Percentiles rank a stretch among this genome's conserved stretches.
Evolutionary conservation across 2,113 vertebrate genomes (phyloP).

Genomic region (Nesoenas mayeri): DNA sequence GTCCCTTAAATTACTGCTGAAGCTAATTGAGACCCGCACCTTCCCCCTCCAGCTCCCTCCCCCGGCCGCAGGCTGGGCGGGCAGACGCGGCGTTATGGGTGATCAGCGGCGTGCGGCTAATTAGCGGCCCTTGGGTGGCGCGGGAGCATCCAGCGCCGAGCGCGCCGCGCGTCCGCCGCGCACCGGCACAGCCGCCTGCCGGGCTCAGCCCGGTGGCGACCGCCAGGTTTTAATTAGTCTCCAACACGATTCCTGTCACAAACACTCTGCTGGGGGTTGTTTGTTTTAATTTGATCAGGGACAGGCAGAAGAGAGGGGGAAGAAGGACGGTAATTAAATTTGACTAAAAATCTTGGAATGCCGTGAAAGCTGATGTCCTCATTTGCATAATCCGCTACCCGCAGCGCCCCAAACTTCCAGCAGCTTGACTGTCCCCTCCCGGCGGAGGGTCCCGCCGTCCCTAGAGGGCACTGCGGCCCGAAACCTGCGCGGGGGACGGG

Average conservation of each 20-base stretch:
- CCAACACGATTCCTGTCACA: conserved; percentile 34
- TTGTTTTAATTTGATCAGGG: conserved; percentile 66
- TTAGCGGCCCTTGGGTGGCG: neutral
- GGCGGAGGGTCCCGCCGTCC: neutral
- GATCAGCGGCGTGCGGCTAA: neutral
- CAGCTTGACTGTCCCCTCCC: too few species aligned
- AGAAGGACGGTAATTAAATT: conserved; percentile 60
- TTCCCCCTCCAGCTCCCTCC: neutral
- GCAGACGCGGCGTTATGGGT: too few species aligned
- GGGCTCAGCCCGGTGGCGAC: neutral
- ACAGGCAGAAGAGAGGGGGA: neutral
- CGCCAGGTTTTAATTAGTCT: conserved; percentile 60
- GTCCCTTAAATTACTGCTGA: neutral
- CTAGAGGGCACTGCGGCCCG: neutral
- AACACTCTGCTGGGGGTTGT: conserved; percentile 62
- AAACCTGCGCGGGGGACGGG: neutral
- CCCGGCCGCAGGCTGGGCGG: neutral
- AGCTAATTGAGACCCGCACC: neutral
- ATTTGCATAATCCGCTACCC: conserved; percentile 4
- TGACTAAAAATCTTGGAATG: conserved; percentile 28
- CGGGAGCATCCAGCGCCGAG: neutral
- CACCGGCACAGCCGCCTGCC: neutral
- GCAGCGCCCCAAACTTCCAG: neutral
- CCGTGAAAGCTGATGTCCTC: neutral
- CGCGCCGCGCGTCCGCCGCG: too few species aligned